Percentiles rank a stretch among this genome's conserved stretches.
These are phyloP conservation scores for Cataglyphis cursor DNA, from an alignment of 2,888 invertebrate genomes.

Conservation along the genomic window DNA sequence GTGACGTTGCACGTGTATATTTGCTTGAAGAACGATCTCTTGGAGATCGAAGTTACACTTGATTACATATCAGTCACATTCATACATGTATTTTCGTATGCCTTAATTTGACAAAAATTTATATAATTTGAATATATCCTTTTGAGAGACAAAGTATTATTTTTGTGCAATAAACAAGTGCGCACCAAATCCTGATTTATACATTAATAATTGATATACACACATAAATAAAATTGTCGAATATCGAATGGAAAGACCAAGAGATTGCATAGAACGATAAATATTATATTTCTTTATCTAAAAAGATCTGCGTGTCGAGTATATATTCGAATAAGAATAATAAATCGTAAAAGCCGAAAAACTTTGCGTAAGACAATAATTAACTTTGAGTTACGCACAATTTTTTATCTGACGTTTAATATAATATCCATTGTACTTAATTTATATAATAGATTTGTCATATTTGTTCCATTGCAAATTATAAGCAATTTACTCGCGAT, in stretches of 20 bases:
- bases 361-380: background rate
- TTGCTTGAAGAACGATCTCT: constrained; percentile 4
- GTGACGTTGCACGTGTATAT: constrained; percentile 26
- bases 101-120: constrained; percentile 21
- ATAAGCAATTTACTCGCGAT: background rate
- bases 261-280: constrained; percentile 13
- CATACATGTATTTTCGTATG: constrained; percentile 11
- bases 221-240: constrained; percentile 36
- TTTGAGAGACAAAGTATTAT: constrained; percentile 27
- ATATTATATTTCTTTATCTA: constrained; percentile 4
- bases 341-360: background rate
- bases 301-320: constrained; percentile 11
- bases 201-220: constrained; percentile 23
- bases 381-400: background rate
- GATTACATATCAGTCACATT: constrained; percentile 15
- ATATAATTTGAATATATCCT: constrained; percentile 25
- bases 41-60: constrained; percentile 11
- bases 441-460: background rate
- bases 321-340: background rate
- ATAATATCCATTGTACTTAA: constrained; percentile 1
- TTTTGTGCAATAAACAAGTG: constrained; percentile 32
- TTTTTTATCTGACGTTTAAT: constrained; percentile 1
- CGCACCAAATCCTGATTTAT: constrained; percentile 16
- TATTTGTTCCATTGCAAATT: background rate
- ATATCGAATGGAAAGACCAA: constrained; percentile 13